Evolutionary conservation across 2,113 vertebrate species (phyloP), one percentile per base, ranked within the genome.

Genomic region (Mustela lutreola): DNA sequence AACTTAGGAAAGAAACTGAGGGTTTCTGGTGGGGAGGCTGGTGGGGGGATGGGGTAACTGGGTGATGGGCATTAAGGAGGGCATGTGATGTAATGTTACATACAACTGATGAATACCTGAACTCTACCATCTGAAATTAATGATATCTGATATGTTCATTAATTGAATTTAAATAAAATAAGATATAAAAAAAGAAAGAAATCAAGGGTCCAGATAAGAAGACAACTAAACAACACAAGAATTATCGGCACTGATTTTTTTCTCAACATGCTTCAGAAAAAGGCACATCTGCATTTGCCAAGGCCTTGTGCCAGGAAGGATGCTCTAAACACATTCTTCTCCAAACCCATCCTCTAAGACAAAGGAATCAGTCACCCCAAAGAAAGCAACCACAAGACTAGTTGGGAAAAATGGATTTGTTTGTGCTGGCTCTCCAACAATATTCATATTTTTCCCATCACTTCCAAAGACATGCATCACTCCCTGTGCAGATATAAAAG

Each of bases 401-500:
- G 16, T 78, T 1, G 6, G 21, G 22, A 48, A 26, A 33, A 33
- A 39, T 7, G 0, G 45, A 48, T n/a, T 58, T 11, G 1, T 58
- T 79, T 28, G 42, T 92, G 56, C 48, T 85, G 48, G 6, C 21
- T 28, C 5, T 24, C 42, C 48, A 45, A 12, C 63, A 73, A 50
- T 33, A 58, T 92, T 80, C 39, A 89, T 45, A n/a, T 60, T 53
- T 82, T 89, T 5, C 28, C 53, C 67, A 50, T 65, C 63, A 70
- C 48, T 96, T 83, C 18, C 53, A 96, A 95, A 75, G 42, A 4
- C 33, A 33, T 6, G 45, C 21, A 39, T 89, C 78, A 78, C n/a
- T 84, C 70, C 70, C 45, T 53, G 39, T 56, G 8, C 6, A 83
- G 62, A 89, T 53, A 65, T 79, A 79, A 95, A 96, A 96, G 62